Conservation (phyloP, 2,888 invertebrate species). For the Andrena minutula region DNA sequence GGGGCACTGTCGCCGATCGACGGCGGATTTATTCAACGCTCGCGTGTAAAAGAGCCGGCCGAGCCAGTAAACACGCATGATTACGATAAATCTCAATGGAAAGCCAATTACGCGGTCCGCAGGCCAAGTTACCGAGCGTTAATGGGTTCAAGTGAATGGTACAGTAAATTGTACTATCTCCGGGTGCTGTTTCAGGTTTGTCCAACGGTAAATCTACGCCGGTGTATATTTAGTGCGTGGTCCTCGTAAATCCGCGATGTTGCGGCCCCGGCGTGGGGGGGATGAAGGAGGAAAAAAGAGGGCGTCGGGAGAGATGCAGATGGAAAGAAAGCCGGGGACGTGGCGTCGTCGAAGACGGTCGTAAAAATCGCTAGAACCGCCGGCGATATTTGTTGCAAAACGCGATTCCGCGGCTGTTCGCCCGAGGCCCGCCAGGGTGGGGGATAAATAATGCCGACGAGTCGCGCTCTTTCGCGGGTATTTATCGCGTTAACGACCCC, state of each 20-base stretch:
- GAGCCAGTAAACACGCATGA: conserved; percentile 62
- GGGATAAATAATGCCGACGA: conserved; percentile 48
- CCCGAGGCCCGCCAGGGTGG: not conserved
- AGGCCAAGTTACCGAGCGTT: conserved; percentile 68
- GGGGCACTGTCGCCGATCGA: not conserved
- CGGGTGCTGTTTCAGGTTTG: conserved; percentile 66
- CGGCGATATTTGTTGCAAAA: conserved; percentile 37
- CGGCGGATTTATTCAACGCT: conserved; percentile 41
- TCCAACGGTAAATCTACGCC: conserved; percentile 63
- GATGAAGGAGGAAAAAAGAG: not conserved
- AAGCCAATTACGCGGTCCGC: conserved; percentile 68
- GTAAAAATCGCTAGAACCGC: conserved; percentile 29
- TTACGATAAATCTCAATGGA: conserved; percentile 74
- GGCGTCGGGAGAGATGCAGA: not conserved
- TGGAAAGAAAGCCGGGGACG: too few relatives aligned
- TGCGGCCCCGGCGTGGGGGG: not conserved
- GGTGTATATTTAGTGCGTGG: conserved; percentile 60
- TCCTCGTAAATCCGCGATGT: conserved; percentile 62
- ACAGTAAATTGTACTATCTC: conserved; percentile 71
- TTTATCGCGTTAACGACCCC: conserved; percentile 58
- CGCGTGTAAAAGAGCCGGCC: conserved; percentile 49
- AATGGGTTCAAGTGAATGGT: conserved; percentile 75
- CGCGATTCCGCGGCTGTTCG: conserved; percentile 22
- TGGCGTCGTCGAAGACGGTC: conserved; percentile 4
- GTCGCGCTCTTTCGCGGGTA: conserved; percentile 34